phyloP scores from a whole-genome alignment of 2,888 invertebrate species.

The Tetheella fluctuosa region DNA sequence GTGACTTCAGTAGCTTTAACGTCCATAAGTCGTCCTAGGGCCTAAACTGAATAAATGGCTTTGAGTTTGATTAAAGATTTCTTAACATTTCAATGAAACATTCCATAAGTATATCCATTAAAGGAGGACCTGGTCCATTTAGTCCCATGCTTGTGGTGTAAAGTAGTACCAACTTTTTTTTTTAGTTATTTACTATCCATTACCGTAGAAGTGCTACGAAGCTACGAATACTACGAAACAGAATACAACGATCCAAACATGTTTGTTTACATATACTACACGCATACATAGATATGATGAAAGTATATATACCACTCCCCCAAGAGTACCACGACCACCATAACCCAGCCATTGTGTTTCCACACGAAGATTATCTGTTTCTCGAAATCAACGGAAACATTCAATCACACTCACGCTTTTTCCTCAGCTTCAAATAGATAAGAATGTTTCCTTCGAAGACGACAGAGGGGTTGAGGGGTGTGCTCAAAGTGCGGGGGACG shows the following conservation, averaged over 20 bases:
- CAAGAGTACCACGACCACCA: slow-evolving; percentile 18
- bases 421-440: slow-evolving; percentile 61
- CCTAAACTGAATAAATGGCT: too few relatives aligned
- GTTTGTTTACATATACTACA: not conserved
- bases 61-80: too few relatives aligned
- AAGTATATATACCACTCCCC: not conserved
- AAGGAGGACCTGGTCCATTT: too few relatives aligned
- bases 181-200: too few relatives aligned
- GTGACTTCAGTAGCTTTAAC: too few relatives aligned
- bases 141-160: too few relatives aligned
- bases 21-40: too few relatives aligned
- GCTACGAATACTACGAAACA: slow-evolving; percentile 7
- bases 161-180: too few relatives aligned
- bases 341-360: slow-evolving; percentile 48
- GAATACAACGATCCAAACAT: not conserved
- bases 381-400: slow-evolving; percentile 75
- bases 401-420: slow-evolving; percentile 73
- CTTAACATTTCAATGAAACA: too few relatives aligned
- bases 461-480: slow-evolving; percentile 30
- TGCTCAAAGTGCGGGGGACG: slow-evolving; percentile 32
- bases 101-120: too few relatives aligned
- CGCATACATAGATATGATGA: not conserved
- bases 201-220: slow-evolving; percentile 5
- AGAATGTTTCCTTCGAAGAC: slow-evolving; percentile 52
- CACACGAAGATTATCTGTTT: slow-evolving; percentile 65